Base-by-base conservation (phyloP, 2,888 invertebrate species). In the Caenorhabditis sp. region DNA sequence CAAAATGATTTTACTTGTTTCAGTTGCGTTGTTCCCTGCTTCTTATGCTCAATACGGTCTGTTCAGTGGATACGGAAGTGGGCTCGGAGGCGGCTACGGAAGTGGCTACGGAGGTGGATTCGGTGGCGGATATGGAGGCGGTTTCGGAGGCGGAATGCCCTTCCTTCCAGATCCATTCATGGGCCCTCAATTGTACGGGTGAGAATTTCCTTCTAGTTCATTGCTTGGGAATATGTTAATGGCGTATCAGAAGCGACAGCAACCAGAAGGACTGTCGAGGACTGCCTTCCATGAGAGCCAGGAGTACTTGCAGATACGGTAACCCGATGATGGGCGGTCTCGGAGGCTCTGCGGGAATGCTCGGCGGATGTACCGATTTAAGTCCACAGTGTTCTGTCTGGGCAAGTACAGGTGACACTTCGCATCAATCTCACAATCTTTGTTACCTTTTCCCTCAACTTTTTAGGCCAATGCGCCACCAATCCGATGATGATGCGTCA, bases 301-400 rank as follows among this genome's bases (percentile, higher is more conserved):
- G 75, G 35, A 75, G 75, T 75, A 62, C 56, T 75, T 75, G 75
- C 75, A 75, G 70, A 58, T 75, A 70, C 59, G 76, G 71, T 24
- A 39, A 43, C n/a, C 43, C 50, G 7, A 39, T 50, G 62, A 74
- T 61, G 52, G 37, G 32, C 22, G 53, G 53, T 8, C 39, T 50
- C 15, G 43, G 30, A n/a, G 52, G 55, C 30, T 35, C 35, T 3
- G 9, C 35, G 9, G 41, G 43, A 24, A 50, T 55, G 55, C 43
- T 1, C 8, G 68, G 45, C 13, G 62, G 43, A 15, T 76, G 75
- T 35, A 46, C 46, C 27, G 75, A 76, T 41, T n/a, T 45, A 37
- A 62, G 43, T 52, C 68, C 75, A 24, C 75, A 76, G 46, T 76
- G 75, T 27, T 46, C 75, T 6, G 58, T 76, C 1, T 76, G 75